Evolutionary conservation across 2,888 invertebrate species (phyloP), one percentile per base, ranked within the genome.

Genomic region (Leucophenga maculata): DNA sequence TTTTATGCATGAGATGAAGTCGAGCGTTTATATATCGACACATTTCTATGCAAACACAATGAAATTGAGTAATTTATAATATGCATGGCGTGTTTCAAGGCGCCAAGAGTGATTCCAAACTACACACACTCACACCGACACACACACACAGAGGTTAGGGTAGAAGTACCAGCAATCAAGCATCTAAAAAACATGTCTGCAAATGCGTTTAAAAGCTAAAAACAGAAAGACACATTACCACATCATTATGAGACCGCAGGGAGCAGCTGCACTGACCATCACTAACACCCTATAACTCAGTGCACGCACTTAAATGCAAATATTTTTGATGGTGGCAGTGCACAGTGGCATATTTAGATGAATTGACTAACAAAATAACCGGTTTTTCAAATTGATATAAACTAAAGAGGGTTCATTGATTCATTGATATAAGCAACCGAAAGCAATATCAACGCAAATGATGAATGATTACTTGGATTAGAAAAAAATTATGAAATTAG

Each of bases 221-320:
- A 73, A 55, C 64, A 52, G 50, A 9, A 76, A 67, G 76, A 75
- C 73, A 77, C 73, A 77, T 77, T 78, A 85, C 84, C 86, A 84
- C 86, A 84, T 85, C 84, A 86, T 86, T 84, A 85, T 75, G 80
- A 78, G 79, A 78, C 85, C 86, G 75, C 82, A 77, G 84, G 78
- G 85, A 86, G 74, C 76, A 78, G 76, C 74, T 78, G 77, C 65
- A 71, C 74, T 74, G 70, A 68, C 71, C 67, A 70, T 6, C 72
- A 68, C 18, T 26, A 57, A 26, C 31, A 22, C 26, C 26, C 26
- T 57, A 57, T 18, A 67, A 67, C 59, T 57, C 69, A 69, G 67
- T 26, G 72, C 65, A 62, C 65, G 72, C 69, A 66, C 70, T 39
- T 11, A 39, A 39, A 39, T 65, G 74, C 69, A 74, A 71, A 59